Evolutionary conservation across 2,888 invertebrate species (phyloP).

Genomic region (Cheilosia impressa): DNA sequence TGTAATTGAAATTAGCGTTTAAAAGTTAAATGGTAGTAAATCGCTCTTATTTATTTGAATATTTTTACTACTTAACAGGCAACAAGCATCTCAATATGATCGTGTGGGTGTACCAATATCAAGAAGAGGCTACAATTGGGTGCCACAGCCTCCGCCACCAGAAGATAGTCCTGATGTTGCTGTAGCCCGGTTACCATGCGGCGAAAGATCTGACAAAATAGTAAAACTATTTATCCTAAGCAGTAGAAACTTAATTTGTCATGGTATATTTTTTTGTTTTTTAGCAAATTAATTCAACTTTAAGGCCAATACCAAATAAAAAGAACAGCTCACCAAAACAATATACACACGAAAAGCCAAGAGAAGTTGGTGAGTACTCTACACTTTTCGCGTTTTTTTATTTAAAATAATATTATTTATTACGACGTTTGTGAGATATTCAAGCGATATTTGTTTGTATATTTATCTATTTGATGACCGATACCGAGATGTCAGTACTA

Average conservation of each 20-base stretch:
- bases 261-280: slow-evolving; percentile 53
- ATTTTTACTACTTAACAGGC: slow-evolving; percentile 83
- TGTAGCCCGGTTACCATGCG: slow-evolving; percentile 92
- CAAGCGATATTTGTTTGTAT: no score
- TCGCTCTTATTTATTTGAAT: neutral
- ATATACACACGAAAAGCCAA: slow-evolving; percentile 81
- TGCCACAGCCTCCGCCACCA: slow-evolving; percentile 95
- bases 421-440: no score
- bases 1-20: no score
- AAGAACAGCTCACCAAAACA: slow-evolving; percentile 88
- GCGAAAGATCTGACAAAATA: slow-evolving; percentile 92
- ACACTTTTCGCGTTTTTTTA: no score
- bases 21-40: neutral
- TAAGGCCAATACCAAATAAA: slow-evolving; percentile 85
- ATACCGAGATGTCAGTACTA: no score
- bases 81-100: slow-evolving; percentile 95
- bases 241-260: slow-evolving; percentile 5
- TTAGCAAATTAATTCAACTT: slow-evolving; percentile 82
- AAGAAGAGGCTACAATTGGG: slow-evolving; percentile 97
- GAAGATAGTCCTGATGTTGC: slow-evolving; percentile 94
- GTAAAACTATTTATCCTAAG: slow-evolving; percentile 76
- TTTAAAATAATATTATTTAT: no score
- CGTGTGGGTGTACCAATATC: slow-evolving; percentile 95
- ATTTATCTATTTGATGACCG: no score
- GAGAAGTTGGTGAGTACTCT: slow-evolving; percentile 82